These are phyloP conservation scores for Glareola pratincola DNA, from an alignment of 2,113 vertebrate species.

Conservation along the genomic window DNA sequence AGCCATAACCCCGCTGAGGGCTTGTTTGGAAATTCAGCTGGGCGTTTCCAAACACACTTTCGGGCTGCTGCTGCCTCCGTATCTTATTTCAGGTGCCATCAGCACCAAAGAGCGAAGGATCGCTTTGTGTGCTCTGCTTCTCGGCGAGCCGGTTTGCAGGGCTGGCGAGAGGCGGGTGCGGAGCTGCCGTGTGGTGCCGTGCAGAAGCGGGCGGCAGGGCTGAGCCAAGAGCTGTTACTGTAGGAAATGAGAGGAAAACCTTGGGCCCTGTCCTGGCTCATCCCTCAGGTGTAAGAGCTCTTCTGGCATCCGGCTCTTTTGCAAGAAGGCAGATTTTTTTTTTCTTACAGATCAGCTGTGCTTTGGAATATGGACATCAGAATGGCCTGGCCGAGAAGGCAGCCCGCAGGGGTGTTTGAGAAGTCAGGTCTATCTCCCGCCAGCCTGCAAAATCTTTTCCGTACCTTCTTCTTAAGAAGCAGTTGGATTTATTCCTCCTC, in stretches of 20 bases:
- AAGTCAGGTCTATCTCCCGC: neutral
- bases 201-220: neutral
- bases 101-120: neutral
- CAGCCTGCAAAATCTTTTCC: neutral
- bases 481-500: neutral
- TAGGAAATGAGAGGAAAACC: neutral
- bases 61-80: neutral
- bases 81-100: neutral
- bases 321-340: neutral
- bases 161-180: neutral
- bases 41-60: neutral
- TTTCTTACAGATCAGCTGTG: neutral
- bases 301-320: neutral
- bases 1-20: neutral
- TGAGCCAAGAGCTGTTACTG: neutral
- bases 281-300: neutral
- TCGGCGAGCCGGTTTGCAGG: neutral
- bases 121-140: neutral
- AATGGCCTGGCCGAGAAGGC: neutral
- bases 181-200: rapidly evolving
- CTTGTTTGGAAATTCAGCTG: neutral
- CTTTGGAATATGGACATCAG: too few relatives aligned
- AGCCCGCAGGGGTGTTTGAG: neutral
- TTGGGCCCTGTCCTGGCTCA: neutral
- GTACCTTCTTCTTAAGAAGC: neutral